These are phyloP conservation scores for Choloepus hoffmanni DNA, from an alignment of 2,113 vertebrate genomes.

Conservation along the genomic window DNA sequence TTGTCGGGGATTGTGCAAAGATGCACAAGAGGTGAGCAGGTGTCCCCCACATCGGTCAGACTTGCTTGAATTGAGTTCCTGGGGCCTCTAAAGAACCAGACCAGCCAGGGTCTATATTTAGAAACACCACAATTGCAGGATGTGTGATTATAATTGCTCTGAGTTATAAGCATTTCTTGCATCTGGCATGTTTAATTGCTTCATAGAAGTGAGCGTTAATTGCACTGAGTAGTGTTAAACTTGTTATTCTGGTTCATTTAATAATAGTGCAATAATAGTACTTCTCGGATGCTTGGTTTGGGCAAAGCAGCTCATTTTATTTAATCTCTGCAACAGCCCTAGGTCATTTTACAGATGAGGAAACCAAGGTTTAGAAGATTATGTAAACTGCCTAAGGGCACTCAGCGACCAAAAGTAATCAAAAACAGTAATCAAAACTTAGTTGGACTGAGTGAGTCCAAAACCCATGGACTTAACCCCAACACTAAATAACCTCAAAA, in stretches of 20 bases:
- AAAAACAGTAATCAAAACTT: no score
- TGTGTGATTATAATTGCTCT: neutral
- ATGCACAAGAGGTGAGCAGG: constrained; percentile 86
- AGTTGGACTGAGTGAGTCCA: no score
- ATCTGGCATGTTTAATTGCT: neutral
- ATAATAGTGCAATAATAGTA: neutral
- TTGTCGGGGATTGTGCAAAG: constrained; percentile 85
- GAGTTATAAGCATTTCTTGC: neutral
- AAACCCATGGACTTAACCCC: neutral
- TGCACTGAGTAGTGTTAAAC: no score
- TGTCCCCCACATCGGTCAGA: neutral
- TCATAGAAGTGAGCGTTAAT: neutral
- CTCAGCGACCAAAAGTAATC: neutral
- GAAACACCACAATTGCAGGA: neutral
- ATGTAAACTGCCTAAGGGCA: neutral
- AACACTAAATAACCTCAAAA: neutral
- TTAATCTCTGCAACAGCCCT: neutral
- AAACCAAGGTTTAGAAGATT: neutral
- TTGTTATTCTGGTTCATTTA: neutral
- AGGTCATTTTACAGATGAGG: neutral
- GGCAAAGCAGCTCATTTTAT: neutral
- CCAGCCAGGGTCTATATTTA: neutral
- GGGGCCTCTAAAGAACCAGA: neutral
- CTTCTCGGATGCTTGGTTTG: neutral
- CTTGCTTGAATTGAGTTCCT: neutral